Conservation (phyloP, 1,140 invertebrate genomes). For the Bactericera cockerelli region DNA sequence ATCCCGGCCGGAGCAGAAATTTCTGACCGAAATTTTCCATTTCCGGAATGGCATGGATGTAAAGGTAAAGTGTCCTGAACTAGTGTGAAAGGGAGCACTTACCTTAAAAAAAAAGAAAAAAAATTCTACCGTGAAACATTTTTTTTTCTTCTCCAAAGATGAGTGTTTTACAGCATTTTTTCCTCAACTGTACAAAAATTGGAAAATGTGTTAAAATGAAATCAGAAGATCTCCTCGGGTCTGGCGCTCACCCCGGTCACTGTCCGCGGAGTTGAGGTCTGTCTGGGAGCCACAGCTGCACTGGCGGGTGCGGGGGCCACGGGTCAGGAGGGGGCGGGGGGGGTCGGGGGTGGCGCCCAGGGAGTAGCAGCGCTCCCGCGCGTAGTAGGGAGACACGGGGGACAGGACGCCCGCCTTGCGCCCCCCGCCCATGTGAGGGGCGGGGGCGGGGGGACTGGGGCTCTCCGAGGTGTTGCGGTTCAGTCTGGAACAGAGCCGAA, state of each 20-base stretch:
- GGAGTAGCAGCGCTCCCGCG: slow-evolving; percentile 37
- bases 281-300: slow-evolving; percentile 56
- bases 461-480: slow-evolving; percentile 28
- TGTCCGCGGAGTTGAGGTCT: slow-evolving; percentile 31
- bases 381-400: not conserved
- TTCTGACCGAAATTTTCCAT: no score
- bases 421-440: not conserved
- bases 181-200: no score
- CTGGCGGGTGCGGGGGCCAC: slow-evolving; percentile 31
- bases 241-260: slow-evolving; percentile 14
- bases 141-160: no score
- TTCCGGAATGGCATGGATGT: no score
- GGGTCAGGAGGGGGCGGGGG: slow-evolving; percentile 27
- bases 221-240: no score
- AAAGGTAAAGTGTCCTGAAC: no score
- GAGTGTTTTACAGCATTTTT: no score
- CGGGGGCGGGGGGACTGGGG: slow-evolving; percentile 19
- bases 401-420: not conserved
- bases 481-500: slow-evolving; percentile 17
- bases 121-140: no score
- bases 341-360: slow-evolving; percentile 34
- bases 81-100: no score
- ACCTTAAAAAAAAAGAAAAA: no score
- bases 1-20: no score
- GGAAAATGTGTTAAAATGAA: no score